Percentiles rank a stretch among this genome's conserved stretches.
These are phyloP conservation scores for Cochlearius cochlearius DNA, from an alignment of 2,113 vertebrate species.

Conservation along the genomic window DNA sequence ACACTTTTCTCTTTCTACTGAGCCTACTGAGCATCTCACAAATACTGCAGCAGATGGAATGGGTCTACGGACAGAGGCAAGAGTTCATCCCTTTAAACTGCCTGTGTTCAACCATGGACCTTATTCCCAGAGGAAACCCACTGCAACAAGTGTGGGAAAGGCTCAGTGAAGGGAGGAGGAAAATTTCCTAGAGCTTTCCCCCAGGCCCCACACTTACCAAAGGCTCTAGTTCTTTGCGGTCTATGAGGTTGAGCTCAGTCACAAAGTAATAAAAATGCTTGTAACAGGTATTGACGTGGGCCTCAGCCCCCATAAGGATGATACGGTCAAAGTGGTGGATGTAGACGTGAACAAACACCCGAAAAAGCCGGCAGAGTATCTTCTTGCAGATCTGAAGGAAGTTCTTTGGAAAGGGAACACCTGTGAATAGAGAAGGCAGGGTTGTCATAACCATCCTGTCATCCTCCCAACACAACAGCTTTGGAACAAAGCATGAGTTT, in stretches of 20 bases:
- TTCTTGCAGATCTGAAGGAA: constrained; percentile 90
- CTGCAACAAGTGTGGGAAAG: background rate
- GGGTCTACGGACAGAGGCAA: background rate
- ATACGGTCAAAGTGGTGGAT: constrained; percentile 89
- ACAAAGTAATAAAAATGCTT: constrained; percentile 91
- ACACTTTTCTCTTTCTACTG: background rate
- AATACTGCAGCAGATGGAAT: background rate
- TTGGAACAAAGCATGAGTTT: background rate
- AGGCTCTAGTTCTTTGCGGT: constrained; percentile 86
- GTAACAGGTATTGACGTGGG: constrained; percentile 88
- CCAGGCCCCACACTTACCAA: constrained; percentile 75
- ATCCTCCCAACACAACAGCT: background rate
- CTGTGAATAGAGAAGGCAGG: constrained; percentile 56
- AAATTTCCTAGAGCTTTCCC: background rate
- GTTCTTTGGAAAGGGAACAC: constrained; percentile 87
- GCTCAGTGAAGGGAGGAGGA: background rate
- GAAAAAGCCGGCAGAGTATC: constrained; percentile 85
- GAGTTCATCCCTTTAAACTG: background rate
- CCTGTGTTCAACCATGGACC: background rate
- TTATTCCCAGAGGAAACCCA: background rate
- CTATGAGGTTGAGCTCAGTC: constrained; percentile 86
- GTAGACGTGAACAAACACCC: constrained; percentile 87
- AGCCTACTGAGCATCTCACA: background rate
- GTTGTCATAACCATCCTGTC: background rate
- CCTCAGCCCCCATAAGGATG: constrained; percentile 84